Percentiles rank a stretch among this genome's conserved stretches.
Evolutionary conservation across 2,113 vertebrate species (phyloP).

Genomic region (Tupaia tana): DNA sequence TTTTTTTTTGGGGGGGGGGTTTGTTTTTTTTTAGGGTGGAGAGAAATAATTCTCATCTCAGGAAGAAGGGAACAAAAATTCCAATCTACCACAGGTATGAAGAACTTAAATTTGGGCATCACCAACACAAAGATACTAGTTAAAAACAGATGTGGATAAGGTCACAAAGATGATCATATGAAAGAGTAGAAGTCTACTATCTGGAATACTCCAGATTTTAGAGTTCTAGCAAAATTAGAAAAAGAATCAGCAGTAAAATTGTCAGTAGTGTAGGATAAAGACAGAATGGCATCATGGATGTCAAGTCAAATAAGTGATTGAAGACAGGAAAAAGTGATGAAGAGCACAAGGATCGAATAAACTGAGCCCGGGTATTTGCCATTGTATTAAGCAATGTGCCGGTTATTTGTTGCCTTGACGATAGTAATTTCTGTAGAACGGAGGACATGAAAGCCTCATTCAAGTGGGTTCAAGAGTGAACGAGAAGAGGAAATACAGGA

Average conservation of each 20-base stretch:
- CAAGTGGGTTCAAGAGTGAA: neutral
- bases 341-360: neutral
- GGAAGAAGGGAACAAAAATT: neutral
- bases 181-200: neutral
- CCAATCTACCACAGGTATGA: neutral
- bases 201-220: neutral
- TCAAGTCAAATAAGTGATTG: slow-evolving; percentile 10
- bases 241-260: neutral
- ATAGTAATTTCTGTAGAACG: neutral
- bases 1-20: neutral
- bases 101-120: neutral
- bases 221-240: neutral
- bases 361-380: neutral
- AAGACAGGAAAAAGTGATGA: slow-evolving; percentile 36
- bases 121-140: neutral
- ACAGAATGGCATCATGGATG: neutral
- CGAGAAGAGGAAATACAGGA: neutral
- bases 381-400: neutral
- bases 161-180: no score
- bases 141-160: neutral
- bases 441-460: neutral
- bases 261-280: neutral
- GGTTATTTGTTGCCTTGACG: slow-evolving; percentile 22
- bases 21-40: neutral
- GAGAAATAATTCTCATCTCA: neutral